Evolutionary conservation across 2,113 vertebrate species (phyloP), one percentile per base, ranked within the genome.

Genomic region (Muntiacus reevesi): DNA sequence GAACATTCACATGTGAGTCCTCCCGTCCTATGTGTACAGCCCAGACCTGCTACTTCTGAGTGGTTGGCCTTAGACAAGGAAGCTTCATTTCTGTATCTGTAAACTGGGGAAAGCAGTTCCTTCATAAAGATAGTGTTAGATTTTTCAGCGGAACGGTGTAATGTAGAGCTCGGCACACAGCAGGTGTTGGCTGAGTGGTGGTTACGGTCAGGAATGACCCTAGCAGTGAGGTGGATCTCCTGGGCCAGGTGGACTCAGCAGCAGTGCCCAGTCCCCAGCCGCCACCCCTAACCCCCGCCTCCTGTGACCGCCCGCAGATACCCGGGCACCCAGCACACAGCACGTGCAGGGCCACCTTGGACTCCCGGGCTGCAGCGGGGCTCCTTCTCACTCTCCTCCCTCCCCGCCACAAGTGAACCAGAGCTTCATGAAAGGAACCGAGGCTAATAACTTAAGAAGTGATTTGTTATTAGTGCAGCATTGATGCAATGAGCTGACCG

Each of bases 401-500:
- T 52, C 50, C 74, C 36, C 0, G 0, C 28, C 19, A 71, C 85
- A 23, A 91, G 71, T n/a, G 60, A 89, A 43, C 89, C 85, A 74
- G 87, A 36, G 93, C 30, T 13, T 81, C 81, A 82, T 89, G 94
- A 93, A 97, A 96, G 86, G 95, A 43, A 28, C 64, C 1, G 0
- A 76, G 76, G 45, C 64, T 83, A 47, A 94, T 52, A 33, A 60
- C 95, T 98, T 62, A 15, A 84, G 89, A 92, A 74, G 78, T 0
- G 54, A 97, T 94, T 95, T 97, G 97, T 98, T 94, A 0, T 98
- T 96, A 91, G 84, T 88, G 36, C 92, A 95, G 98, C 92, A 45
- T 76, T 82, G 95, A 91, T 98, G 97, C 84, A 3, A 96, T 55
- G 97, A 94, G 92, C 86, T 92, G 97, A 82, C 93, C 84, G 1